Conservation (phyloP, 2,888 invertebrate species). For the Dasysyrphus albostriatus region DNA sequence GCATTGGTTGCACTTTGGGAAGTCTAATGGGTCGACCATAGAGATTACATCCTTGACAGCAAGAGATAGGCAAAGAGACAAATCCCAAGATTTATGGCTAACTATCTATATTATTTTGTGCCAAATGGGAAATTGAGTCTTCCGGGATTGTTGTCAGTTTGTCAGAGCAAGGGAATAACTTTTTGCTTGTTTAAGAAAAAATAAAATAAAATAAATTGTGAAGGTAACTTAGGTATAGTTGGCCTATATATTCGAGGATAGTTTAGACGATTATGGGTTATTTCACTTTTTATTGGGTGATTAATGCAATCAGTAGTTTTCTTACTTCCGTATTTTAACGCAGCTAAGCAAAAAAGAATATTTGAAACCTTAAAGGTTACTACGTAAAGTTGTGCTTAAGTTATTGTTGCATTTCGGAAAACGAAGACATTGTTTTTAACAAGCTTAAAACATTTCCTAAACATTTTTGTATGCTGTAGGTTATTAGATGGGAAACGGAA, state of each 20-base stretch:
- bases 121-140: conserved; percentile 71
- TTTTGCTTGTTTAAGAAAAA: not conserved
- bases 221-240: conserved; percentile 25
- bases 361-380: too few species aligned
- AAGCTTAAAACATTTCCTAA: too few species aligned
- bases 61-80: conserved; percentile 58
- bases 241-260: conserved; percentile 4
- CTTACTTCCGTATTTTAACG: conserved; percentile 12
- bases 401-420: not conserved
- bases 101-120: conserved; percentile 50
- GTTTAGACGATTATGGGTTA: conserved; percentile 1
- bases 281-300: not conserved
- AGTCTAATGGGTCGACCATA: conserved; percentile 62
- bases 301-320: conserved; percentile 5
- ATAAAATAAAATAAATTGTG: not conserved
- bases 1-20: conserved; percentile 65
- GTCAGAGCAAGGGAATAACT: not conserved
- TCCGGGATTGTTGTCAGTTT: conserved; percentile 61
- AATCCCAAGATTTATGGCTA: conserved; percentile 57
- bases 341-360: not conserved
- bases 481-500: not conserved
- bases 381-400: too few species aligned
- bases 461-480: too few species aligned
- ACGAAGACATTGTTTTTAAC: too few species aligned
- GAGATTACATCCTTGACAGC: conserved; percentile 59